phyloP scores from a whole-genome alignment of 1,140 invertebrate species.

The Bombus confusus region DNA sequence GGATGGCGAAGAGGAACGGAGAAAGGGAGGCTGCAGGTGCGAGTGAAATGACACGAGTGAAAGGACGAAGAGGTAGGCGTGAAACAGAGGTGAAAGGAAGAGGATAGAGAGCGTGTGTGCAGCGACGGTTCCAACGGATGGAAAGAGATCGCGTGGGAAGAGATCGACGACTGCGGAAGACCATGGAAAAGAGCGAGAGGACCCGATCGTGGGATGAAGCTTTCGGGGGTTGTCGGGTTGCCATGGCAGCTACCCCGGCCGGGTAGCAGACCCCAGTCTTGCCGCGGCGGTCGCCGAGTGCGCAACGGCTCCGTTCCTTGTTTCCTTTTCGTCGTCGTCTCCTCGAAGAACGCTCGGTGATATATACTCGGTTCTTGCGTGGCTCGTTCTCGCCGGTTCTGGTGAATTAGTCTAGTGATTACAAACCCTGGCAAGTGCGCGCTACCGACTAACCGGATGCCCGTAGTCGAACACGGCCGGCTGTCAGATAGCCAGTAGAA shows the following conservation, averaged over 20 bases:
- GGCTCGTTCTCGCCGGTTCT: neutral
- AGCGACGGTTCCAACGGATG: conserved; percentile 8
- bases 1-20: neutral
- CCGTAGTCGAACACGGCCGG: neutral
- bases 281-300: conserved; percentile 73
- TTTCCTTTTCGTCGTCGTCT: neutral
- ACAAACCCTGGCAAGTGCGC: conserved; percentile 1
- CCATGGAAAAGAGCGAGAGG: conserved; percentile 36
- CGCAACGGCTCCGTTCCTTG: conserved; percentile 53
- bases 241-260: conserved; percentile 80
- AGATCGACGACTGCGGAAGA: conserved; percentile 27
- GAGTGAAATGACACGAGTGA: neutral
- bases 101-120: conserved; percentile 9
- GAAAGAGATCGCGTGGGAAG: conserved; percentile 15
- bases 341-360: conserved; percentile 5
- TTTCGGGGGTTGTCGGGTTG: conserved; percentile 77
- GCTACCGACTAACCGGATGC: neutral
- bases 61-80: neutral
- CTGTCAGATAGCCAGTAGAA: neutral
- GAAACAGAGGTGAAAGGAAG: neutral
- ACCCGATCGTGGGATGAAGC: conserved; percentile 55
- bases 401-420: conserved; percentile 36
- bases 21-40: conserved; percentile 27
- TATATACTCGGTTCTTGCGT: conserved; percentile 21
- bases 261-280: conserved; percentile 78